A percentile compares a stretch with the other conserved stretches of the same genome.
Evolutionary conservation across 30 jellyfish, hydroid and myxozoan species (phyloP).

Genomic region (Turritopsis dohrnii): DNA sequence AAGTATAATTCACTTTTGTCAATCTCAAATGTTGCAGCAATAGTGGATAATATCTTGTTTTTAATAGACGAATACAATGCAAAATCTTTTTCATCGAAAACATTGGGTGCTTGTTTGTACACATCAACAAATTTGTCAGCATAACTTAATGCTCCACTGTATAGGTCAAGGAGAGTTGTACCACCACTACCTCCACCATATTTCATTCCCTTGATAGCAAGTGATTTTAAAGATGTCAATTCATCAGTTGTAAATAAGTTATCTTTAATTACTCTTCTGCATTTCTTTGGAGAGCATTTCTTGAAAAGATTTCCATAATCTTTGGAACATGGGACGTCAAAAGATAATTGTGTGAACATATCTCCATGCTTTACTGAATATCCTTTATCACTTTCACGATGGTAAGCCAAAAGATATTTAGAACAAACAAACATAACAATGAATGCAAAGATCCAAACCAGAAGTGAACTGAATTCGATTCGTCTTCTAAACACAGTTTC

Average conservation of each 20-base stretch:
- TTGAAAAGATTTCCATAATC: slow-evolving; percentile 72
- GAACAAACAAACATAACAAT: slow-evolving; percentile 39
- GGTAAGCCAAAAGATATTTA: slow-evolving; percentile 42
- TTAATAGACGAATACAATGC: slow-evolving; percentile 43
- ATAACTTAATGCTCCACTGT: slow-evolving; percentile 94
- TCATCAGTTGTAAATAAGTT: slow-evolving; percentile 46
- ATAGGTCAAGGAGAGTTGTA: slow-evolving; percentile 80
- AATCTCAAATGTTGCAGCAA: slow-evolving; percentile 75
- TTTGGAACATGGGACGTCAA: slow-evolving; percentile 70
- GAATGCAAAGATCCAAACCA: slow-evolving; percentile 48
- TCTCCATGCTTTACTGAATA: slow-evolving; percentile 65
- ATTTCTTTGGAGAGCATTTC: slow-evolving; percentile 80
- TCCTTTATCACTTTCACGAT: slow-evolving; percentile 44
- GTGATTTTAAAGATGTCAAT: slow-evolving; percentile 20
- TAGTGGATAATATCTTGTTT: slow-evolving; percentile 41
- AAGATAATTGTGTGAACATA: slow-evolving; percentile 49
- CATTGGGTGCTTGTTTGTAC: slow-evolving; percentile 23
- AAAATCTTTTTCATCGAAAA: slow-evolving; percentile 53
- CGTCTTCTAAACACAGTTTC: background rate
- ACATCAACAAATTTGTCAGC: slow-evolving; percentile 70
- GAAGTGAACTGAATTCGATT: slow-evolving; percentile 22
- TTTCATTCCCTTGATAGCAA: slow-evolving; percentile 74
- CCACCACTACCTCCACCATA: slow-evolving; percentile 97
- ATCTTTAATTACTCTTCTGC: slow-evolving; percentile 92
- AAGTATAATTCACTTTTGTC: slow-evolving; percentile 46